phyloP scores from a whole-genome alignment of 2,888 invertebrate genomes.

The Abscondita cerata region DNA sequence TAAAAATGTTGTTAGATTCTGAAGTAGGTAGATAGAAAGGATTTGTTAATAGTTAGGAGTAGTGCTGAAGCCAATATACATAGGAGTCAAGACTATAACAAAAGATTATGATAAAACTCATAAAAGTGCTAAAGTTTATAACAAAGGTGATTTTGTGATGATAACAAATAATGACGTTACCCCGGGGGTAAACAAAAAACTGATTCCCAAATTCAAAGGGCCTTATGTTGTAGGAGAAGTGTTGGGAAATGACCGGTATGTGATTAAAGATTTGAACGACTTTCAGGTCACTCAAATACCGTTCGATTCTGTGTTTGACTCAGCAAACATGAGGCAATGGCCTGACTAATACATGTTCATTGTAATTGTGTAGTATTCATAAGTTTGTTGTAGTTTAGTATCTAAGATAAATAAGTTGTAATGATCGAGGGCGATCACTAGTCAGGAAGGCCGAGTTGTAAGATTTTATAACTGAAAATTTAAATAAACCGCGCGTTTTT shows the following conservation, averaged over 20 bases:
- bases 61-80: not conserved
- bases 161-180: not conserved
- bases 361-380: no score
- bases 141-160: not conserved
- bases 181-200: slow-evolving; percentile 6
- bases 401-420: no score
- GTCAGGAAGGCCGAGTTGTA: no score
- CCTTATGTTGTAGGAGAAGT: slow-evolving; percentile 8
- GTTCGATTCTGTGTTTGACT: not conserved
- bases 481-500: no score
- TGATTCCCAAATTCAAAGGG: slow-evolving; percentile 10
- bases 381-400: no score
- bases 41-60: not conserved
- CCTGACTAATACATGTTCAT: no score
- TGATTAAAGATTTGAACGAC: slow-evolving; percentile 4
- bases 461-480: no score
- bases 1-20: not conserved
- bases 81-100: not conserved
- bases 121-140: not conserved
- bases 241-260: slow-evolving; percentile 10
- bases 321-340: not conserved
- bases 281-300: not conserved
- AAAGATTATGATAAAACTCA: not conserved
- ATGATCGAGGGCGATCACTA: no score
- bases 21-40: not conserved